These are phyloP conservation scores for Chrysopilus asiliformis DNA, from an alignment of 2,888 invertebrate species.

Conservation along the genomic window DNA sequence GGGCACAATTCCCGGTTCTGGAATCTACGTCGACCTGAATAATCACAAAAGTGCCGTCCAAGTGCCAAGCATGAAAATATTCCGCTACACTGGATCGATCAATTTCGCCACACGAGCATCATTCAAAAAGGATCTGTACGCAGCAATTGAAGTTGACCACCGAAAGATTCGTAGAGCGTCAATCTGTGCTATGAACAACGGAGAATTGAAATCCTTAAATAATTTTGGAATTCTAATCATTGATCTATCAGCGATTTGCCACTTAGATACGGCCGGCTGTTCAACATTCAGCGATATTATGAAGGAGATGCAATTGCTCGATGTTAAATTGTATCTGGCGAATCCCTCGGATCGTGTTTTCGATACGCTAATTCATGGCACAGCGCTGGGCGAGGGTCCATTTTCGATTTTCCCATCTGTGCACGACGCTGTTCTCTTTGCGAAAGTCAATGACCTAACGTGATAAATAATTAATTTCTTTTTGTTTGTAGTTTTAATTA, in stretches of 20 bases:
- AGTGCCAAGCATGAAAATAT: constrained; percentile 49
- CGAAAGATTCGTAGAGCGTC: constrained; percentile 24
- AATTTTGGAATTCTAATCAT: constrained; percentile 36
- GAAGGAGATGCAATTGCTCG: constrained; percentile 40
- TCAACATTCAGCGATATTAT: constrained; percentile 39
- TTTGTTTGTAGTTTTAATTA: too few relatives aligned
- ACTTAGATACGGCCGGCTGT: constrained; percentile 52
- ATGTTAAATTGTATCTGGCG: constrained; percentile 42
- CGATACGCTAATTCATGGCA: constrained; percentile 30
- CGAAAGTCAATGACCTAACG: constrained; percentile 20
- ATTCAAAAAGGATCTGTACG: constrained; percentile 42
- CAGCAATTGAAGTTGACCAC: constrained; percentile 38
- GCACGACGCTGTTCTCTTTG: constrained; percentile 47
- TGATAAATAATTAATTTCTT: too few relatives aligned
- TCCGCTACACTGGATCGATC: constrained; percentile 52
- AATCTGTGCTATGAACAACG: constrained; percentile 3
- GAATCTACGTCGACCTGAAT: constrained; percentile 49
- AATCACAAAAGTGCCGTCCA: constrained; percentile 50
- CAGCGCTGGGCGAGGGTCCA: constrained; percentile 30
- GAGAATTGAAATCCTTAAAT: constrained; percentile 2
- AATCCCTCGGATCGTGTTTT: constrained; percentile 39
- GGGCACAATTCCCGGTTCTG: constrained; percentile 49
- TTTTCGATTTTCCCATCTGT: constrained; percentile 45
- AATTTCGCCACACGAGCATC: constrained; percentile 50
- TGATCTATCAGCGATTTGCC: constrained; percentile 49